Conservation (phyloP, 2,888 invertebrate genomes). For the Noctua fimbriata region DNA sequence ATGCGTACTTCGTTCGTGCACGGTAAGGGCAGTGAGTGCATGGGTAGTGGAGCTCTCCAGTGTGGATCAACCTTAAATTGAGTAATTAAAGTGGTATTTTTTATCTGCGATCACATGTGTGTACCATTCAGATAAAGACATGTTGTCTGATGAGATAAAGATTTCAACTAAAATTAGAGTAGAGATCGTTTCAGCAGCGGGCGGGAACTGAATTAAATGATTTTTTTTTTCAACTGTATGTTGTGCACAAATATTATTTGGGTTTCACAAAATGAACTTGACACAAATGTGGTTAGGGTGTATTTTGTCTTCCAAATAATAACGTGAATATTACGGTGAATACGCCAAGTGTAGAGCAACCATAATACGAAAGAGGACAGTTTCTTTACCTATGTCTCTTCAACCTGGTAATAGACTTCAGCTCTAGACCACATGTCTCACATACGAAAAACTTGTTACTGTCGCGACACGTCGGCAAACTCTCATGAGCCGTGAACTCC, state of each 20-base stretch:
- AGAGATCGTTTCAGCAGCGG: not conserved
- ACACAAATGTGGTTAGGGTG: not conserved
- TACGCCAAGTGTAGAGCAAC: not conserved
- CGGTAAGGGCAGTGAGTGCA: constrained; percentile 70
- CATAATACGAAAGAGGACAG: not conserved
- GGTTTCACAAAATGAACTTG: not conserved
- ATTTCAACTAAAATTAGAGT: not conserved
- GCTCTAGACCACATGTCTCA: constrained; percentile 70
- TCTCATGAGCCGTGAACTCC: constrained; percentile 68
- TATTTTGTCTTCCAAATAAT: not conserved
- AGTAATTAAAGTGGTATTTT: not conserved
- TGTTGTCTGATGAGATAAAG: not conserved
- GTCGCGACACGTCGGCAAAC: constrained; percentile 60
- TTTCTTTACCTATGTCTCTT: constrained; percentile 69
- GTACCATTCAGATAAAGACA: not conserved
- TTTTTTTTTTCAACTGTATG: not conserved
- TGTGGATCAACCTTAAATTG: constrained; percentile 67
- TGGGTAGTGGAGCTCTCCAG: constrained; percentile 58
- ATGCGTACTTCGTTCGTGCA: constrained; percentile 66
- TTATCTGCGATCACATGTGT: not conserved
- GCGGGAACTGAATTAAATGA: not conserved
- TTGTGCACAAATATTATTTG: not conserved
- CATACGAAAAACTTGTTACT: constrained; percentile 65
- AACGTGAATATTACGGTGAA: too few species aligned
- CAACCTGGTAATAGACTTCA: constrained; percentile 68